Evolutionary conservation across 1,140 invertebrate genomes (phyloP).

Genomic region (Brachionus paranguensis): DNA sequence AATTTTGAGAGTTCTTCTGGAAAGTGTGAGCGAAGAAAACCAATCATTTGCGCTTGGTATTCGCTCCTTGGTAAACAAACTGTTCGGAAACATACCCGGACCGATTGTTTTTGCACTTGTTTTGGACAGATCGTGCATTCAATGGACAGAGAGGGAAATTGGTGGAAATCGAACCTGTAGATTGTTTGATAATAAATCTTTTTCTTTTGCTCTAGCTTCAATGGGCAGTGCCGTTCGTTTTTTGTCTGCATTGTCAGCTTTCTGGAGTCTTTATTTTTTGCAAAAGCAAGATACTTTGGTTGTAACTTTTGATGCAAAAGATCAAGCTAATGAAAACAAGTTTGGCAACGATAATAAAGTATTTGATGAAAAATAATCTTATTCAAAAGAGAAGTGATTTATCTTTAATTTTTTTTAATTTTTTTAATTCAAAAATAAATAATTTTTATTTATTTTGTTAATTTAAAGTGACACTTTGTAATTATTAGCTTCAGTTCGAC

Average conservation of each 20-base stretch:
- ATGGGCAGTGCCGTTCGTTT: background rate
- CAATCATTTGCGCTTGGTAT: slow-evolving; percentile 34
- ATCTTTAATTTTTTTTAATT: background rate
- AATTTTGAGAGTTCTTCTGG: slow-evolving; percentile 11
- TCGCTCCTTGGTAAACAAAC: slow-evolving; percentile 8
- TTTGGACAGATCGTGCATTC: background rate
- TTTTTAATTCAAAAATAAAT: background rate
- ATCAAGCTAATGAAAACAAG: background rate
- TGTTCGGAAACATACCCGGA: slow-evolving; percentile 33
- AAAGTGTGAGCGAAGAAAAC: background rate
- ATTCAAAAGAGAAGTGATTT: background rate
- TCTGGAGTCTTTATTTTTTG: background rate
- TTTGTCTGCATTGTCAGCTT: background rate
- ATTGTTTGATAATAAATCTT: background rate
- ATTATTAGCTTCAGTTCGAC: too few relatives aligned
- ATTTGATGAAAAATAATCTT: background rate
- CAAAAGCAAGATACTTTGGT: background rate
- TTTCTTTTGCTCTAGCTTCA: background rate
- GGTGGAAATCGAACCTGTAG: background rate
- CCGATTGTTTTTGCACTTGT: slow-evolving; percentile 36
- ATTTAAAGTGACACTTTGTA: background rate
- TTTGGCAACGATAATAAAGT: background rate
- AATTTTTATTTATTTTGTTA: background rate
- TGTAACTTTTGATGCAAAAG: background rate
- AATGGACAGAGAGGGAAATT: background rate